Evolutionary conservation across 2,888 invertebrate genomes (phyloP), one percentile per base, ranked within the genome.

Genomic region (Leptinotarsa tumamoca): DNA sequence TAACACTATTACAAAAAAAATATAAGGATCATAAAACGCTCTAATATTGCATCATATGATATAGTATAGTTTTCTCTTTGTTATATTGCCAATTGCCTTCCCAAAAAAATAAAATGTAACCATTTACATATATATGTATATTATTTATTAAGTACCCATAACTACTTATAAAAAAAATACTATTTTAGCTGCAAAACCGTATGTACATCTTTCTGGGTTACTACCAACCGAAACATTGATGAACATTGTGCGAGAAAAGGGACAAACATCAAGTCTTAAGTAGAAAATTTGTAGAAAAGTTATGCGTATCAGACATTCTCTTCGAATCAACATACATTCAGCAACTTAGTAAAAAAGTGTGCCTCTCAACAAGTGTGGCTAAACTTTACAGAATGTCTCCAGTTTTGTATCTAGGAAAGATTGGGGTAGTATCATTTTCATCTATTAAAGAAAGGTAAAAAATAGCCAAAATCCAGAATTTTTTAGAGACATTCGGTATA

Each of bases 41-140:
- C 74, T 79, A 81, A 84, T 85, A 84, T 84, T 84, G 84, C 84
- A 82, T 83, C 81, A 72, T 83, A 83, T 84, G 84, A 84, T 85
- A 84, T 84, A 84, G 76, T 80, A 82, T 80, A 80, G 78, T 73
- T 75, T 76, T 76, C 74, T 77, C 73, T 72, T 76, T 74, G 77
- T 63, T 61, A 76, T 79, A 79, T 79, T 80, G 77, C 80, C 80
- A 73, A 80, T 76, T 75, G 74, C 79, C 69, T 68, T 73, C 56
- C 50, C 63, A 69, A 72, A 72, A 78, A 82, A 84, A 82, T 80
- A 84, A 84, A 81, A 83, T 79, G 72, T 79, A 79, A 82, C 79
- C 81, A 74, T 82, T 78, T 81, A 79, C 69, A 79, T 80, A 81
- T 81, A 81, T 82, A 81, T 81, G 81, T 84, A 84, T 84, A 82